Percentiles rank a stretch among this genome's conserved stretches.
Evolutionary conservation across 1,140 invertebrate genomes (phyloP).

Genomic region (Lepidurus apus): DNA sequence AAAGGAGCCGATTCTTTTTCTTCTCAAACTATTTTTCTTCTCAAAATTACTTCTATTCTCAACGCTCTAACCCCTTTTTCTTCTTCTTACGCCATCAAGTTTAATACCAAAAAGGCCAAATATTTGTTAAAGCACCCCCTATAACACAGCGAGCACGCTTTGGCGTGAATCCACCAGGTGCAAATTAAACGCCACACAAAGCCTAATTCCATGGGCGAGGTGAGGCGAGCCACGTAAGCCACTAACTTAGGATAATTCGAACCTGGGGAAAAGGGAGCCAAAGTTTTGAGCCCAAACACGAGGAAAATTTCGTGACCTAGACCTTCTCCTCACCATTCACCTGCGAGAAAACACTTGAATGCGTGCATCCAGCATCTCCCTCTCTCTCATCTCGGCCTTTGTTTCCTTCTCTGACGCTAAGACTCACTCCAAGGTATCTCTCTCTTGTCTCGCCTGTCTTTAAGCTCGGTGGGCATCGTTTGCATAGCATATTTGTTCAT

Average conservation of each 20-base stretch:
- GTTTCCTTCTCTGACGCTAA: background rate
- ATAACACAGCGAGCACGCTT: background rate
- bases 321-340: background rate
- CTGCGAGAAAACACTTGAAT: conserved; percentile 4
- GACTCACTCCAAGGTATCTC: background rate
- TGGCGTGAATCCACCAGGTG: conserved; percentile 12
- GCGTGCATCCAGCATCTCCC: background rate
- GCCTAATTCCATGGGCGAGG: conserved; percentile 1
- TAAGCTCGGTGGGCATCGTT: background rate
- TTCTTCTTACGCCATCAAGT: background rate
- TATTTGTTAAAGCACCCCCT: background rate
- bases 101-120: background rate
- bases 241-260: background rate
- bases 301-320: background rate
- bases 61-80: background rate
- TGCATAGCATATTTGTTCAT: conserved; percentile 19
- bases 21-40: background rate
- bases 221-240: background rate
- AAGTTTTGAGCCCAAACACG: background rate
- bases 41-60: too few species aligned
- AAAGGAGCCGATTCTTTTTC: background rate
- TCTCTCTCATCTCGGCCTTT: background rate
- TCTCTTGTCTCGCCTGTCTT: background rate
- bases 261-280: background rate
- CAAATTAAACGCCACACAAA: conserved; percentile 19